A percentile compares a stretch with the other conserved stretches of the same genome.
These are phyloP conservation scores for Nycticryphes semicollaris DNA, from an alignment of 2,113 vertebrate genomes.

Conservation along the genomic window DNA sequence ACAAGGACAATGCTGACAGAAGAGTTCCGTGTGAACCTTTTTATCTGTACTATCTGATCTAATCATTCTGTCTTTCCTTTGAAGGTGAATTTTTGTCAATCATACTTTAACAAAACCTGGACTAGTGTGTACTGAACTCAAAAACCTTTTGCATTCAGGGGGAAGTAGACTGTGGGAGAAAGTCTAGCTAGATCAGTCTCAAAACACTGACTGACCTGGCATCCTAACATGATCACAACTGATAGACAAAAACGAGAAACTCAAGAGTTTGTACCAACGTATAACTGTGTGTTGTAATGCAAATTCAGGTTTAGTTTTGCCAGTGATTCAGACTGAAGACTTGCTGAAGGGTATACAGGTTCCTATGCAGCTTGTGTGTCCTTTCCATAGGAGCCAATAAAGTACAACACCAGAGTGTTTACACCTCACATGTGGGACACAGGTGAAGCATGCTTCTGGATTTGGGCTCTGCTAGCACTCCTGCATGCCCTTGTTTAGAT, in stretches of 20 bases:
- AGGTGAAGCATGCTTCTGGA: background rate
- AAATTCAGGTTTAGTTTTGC: background rate
- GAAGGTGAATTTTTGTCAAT: background rate
- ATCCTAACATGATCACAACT: background rate
- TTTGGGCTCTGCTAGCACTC: background rate
- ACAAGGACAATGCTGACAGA: background rate
- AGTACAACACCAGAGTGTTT: background rate
- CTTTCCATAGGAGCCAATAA: background rate
- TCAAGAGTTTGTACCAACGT: background rate
- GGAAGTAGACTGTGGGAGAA: background rate
- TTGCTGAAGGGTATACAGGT: background rate
- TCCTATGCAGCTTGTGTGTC: background rate
- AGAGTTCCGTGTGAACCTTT: background rate
- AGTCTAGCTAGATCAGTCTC: background rate
- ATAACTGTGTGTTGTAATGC: background rate
- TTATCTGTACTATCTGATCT: background rate
- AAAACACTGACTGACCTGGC: background rate
- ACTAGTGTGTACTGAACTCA: background rate
- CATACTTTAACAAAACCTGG: background rate
- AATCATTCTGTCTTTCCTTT: background rate
- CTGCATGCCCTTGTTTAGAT: background rate
- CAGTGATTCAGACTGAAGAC: background rate
- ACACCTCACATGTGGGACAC: background rate
- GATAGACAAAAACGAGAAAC: background rate
- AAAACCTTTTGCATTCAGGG: accelerated